A percentile compares a stretch with the other conserved stretches of the same genome.
Evolutionary conservation across 2,888 invertebrate species (phyloP).

Genomic region (Conops quadrifasciatus): DNA sequence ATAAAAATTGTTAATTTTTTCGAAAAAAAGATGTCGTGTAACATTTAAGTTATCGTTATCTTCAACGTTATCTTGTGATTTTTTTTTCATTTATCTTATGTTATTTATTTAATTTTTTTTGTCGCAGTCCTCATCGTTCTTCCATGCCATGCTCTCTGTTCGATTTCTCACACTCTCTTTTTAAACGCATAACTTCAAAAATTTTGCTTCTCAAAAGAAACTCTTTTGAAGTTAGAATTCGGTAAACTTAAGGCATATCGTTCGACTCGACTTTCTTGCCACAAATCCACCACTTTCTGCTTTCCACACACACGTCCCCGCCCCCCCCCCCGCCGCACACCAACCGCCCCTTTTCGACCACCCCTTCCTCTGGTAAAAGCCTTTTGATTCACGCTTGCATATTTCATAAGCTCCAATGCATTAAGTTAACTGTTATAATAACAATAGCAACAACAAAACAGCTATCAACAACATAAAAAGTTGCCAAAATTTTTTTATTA

Average conservation of each 20-base stretch:
- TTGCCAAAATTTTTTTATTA: slow-evolving; percentile 25
- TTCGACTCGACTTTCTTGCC: background rate
- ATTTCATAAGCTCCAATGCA: slow-evolving; percentile 31
- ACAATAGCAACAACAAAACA: background rate
- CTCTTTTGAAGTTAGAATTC: slow-evolving; percentile 1
- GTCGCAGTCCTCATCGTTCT: background rate
- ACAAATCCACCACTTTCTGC: too few species aligned
- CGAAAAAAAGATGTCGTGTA: too few species aligned
- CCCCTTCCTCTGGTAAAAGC: background rate
- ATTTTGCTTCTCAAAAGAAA: background rate
- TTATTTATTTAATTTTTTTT: too few species aligned
- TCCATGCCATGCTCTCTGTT: background rate
- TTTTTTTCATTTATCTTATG: too few species aligned
- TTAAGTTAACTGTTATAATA: background rate
- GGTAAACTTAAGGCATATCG: too few species aligned
- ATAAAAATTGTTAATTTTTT: too few species aligned
- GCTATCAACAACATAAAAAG: slow-evolving; percentile 5
- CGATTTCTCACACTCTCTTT: background rate
- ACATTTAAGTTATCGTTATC: too few species aligned
- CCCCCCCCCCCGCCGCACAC: background rate
- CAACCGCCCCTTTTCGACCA: too few species aligned
- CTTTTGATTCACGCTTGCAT: slow-evolving; percentile 17
- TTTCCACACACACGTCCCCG: background rate
- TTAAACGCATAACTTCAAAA: background rate
- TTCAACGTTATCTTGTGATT: too few species aligned